Evolutionary conservation across 1,140 invertebrate species (phyloP).

Genomic region (Diachasma alloeum): DNA sequence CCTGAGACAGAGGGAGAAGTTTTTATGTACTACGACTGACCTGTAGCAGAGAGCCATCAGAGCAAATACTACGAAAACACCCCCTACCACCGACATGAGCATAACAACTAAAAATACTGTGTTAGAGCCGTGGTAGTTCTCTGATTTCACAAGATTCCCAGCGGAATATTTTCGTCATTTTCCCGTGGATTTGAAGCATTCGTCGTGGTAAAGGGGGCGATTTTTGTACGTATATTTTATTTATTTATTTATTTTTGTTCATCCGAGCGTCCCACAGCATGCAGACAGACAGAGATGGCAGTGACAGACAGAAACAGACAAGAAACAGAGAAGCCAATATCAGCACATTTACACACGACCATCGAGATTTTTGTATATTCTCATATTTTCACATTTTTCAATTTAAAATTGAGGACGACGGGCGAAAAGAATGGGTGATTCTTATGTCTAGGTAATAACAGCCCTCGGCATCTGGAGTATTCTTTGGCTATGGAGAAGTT

Average conservation of each 20-base stretch:
- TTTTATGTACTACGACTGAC: slow-evolving; percentile 98
- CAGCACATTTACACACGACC: slow-evolving; percentile 55
- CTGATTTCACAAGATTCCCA: slow-evolving; percentile 60
- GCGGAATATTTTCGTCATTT: background rate
- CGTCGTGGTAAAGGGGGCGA: background rate
- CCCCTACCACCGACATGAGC: slow-evolving; percentile 97
- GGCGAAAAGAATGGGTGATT: no score
- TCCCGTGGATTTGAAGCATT: background rate
- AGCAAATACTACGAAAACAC: slow-evolving; percentile 97
- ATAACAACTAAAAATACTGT: slow-evolving; percentile 96
- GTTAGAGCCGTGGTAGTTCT: slow-evolving; percentile 93
- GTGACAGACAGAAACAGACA: slow-evolving; percentile 64
- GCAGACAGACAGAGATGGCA: slow-evolving; percentile 65
- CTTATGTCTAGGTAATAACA: background rate
- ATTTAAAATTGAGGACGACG: background rate
- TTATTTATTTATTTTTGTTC: slow-evolving; percentile 39
- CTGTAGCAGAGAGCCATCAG: slow-evolving; percentile 99
- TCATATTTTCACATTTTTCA: background rate
- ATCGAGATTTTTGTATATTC: slow-evolving; percentile 33
- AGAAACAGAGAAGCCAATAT: slow-evolving; percentile 64
- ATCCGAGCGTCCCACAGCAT: slow-evolving; percentile 64
- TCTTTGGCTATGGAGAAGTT: background rate
- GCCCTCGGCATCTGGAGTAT: slow-evolving; percentile 23
- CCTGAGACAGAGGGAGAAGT: slow-evolving; percentile 96
- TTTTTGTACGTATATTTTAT: slow-evolving; percentile 6